Conservation (phyloP, 2,113 vertebrate genomes). For the Lasiurus cinereus region DNA sequence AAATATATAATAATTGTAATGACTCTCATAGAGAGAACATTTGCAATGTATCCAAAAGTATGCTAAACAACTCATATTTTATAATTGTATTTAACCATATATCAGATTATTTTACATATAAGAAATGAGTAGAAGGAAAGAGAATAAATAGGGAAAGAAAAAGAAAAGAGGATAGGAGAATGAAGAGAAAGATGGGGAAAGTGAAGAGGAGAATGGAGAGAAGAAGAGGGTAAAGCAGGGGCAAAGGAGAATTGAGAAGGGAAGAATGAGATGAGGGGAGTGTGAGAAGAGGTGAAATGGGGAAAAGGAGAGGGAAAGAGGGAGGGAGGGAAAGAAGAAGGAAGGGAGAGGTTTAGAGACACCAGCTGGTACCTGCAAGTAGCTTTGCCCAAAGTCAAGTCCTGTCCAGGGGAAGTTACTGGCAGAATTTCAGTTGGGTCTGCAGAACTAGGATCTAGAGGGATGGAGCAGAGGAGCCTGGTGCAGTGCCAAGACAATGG, state of each 20-base stretch:
- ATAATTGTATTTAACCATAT: background rate
- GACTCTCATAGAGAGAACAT: background rate
- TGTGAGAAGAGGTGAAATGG: background rate
- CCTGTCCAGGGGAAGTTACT: background rate
- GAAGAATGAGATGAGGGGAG: background rate
- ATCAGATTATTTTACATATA: background rate
- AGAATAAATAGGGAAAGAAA: background rate
- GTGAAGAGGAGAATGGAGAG: background rate
- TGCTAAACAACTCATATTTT: background rate
- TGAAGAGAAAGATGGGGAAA: background rate
- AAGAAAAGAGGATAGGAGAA: background rate
- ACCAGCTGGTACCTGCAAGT: background rate
- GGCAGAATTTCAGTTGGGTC: background rate
- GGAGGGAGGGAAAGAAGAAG: no score
- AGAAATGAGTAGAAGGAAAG: background rate
- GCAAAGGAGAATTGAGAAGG: background rate
- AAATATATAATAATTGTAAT: conserved; percentile 7
- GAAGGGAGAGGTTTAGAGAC: background rate
- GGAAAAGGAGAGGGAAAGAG: no score
- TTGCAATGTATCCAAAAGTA: background rate
- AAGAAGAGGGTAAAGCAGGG: no score
- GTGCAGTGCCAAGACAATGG: background rate
- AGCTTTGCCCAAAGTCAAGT: background rate
- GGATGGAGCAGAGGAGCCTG: background rate
- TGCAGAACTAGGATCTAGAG: background rate